These are phyloP conservation scores for Nebria salina DNA, from an alignment of 2,888 invertebrate species.

Conservation along the genomic window DNA sequence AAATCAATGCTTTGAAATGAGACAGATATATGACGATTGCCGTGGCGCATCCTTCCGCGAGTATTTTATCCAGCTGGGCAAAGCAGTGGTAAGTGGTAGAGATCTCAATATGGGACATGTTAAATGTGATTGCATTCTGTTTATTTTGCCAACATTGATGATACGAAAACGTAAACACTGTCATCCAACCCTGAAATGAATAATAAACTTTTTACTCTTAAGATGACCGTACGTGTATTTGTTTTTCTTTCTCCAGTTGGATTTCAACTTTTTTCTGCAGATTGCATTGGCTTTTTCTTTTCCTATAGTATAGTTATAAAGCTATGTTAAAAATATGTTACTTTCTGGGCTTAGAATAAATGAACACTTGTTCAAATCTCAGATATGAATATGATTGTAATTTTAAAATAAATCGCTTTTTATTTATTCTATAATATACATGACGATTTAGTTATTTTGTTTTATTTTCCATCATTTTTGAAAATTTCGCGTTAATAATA, in stretches of 20 bases:
- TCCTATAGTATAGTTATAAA: too few species aligned
- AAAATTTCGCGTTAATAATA: too few species aligned
- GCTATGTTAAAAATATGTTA: too few species aligned
- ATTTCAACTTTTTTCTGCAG: too few species aligned
- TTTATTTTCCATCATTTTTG: too few species aligned
- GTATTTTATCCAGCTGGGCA: slow-evolving; percentile 3
- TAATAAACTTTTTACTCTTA: slow-evolving; percentile 12
- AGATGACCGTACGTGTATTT: neutral
- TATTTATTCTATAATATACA: too few species aligned
- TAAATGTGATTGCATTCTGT: slow-evolving; percentile 31
- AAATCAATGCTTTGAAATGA: slow-evolving; percentile 21
- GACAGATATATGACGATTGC: slow-evolving; percentile 12
- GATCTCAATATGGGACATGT: slow-evolving; percentile 39
- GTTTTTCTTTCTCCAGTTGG: neutral
- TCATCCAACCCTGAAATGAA: neutral
- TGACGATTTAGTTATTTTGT: too few species aligned
- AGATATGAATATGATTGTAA: too few species aligned
- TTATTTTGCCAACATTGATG: slow-evolving; percentile 31
- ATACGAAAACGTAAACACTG: slow-evolving; percentile 33
- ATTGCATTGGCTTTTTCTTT: too few species aligned
- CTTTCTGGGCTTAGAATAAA: too few species aligned
- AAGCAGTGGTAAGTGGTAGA: neutral
- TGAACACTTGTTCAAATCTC: too few species aligned
- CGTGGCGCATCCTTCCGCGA: neutral
- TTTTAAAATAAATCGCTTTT: too few species aligned